Percentiles rank a stretch among this genome's conserved stretches.
phyloP scores from a whole-genome alignment of 2,888 invertebrate genomes.

The Frankliniella intonsa region DNA sequence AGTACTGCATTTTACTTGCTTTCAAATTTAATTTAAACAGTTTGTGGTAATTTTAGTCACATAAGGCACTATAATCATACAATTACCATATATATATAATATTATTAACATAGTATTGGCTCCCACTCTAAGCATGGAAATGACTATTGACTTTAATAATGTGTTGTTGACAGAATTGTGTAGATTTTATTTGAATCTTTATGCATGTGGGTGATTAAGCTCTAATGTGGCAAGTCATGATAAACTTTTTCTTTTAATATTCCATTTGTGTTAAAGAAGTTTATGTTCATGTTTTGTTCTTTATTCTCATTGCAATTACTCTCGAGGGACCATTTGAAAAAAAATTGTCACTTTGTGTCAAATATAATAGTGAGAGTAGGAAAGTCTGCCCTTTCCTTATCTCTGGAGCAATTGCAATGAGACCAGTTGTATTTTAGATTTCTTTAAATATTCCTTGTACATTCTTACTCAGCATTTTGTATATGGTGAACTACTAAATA shows the following conservation, averaged over 20 bases:
- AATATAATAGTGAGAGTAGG: not conserved
- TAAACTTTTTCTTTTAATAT: not conserved
- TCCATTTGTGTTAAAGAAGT: slow-evolving; percentile 12
- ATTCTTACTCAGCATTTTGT: slow-evolving; percentile 23
- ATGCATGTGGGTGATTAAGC: too few relatives aligned
- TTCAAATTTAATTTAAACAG: too few relatives aligned
- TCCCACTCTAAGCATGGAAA: too few relatives aligned
- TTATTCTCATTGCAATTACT: slow-evolving; percentile 10
- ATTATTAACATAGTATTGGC: too few relatives aligned
- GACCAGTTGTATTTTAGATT: not conserved
- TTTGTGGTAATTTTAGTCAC: too few relatives aligned
- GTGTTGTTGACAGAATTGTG: too few relatives aligned
- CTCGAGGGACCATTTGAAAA: not conserved
- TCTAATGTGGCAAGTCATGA: too few relatives aligned
- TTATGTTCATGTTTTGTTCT: not conserved
- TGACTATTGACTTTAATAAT: too few relatives aligned
- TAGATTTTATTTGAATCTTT: too few relatives aligned
- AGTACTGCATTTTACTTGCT: too few relatives aligned
- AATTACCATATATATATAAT: too few relatives aligned
- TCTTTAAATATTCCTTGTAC: slow-evolving; percentile 10
- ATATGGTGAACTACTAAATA: slow-evolving; percentile 14
- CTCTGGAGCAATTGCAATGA: not conserved
- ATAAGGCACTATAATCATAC: too few relatives aligned
- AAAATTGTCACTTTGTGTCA: not conserved
- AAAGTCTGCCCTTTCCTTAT: not conserved